Percentiles rank a stretch among this genome's conserved stretches.
Evolutionary conservation across 2,888 invertebrate species (phyloP).

Genomic region (Heliconius hortense): DNA sequence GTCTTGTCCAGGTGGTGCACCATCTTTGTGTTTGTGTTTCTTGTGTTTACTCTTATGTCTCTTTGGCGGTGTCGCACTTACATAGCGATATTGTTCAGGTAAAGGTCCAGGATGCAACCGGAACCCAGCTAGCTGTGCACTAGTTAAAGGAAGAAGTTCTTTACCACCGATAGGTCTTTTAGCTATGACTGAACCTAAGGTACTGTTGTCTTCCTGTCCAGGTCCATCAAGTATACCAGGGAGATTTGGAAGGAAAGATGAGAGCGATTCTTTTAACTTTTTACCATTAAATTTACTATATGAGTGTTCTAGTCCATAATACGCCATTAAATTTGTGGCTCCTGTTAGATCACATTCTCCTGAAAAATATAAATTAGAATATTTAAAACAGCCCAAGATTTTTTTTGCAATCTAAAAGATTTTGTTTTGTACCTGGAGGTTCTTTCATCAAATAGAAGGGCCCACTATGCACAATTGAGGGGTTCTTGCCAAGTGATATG

Average conservation of each 20-base stretch:
- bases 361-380: constrained; percentile 53
- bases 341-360: constrained; percentile 97
- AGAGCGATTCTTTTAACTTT: constrained; percentile 96
- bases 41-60: constrained; percentile 98
- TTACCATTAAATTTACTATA: constrained; percentile 99
- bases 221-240: constrained; percentile 98
- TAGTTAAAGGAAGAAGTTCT: constrained; percentile 92
- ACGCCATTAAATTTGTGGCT: constrained; percentile 97
- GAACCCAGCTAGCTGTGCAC: constrained; percentile 95
- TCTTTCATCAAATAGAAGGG: constrained; percentile 99
- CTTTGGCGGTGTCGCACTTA: constrained; percentile 94
- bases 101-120: constrained; percentile 97
- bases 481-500: constrained; percentile 97
- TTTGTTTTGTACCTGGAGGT: constrained; percentile 87
- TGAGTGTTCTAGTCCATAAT: constrained; percentile 97
- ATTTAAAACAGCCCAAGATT: neutral
- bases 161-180: constrained; percentile 95
- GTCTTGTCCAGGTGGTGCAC: constrained; percentile 89
- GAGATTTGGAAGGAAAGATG: constrained; percentile 96
- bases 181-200: constrained; percentile 95
- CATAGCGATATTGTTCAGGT: constrained; percentile 96
- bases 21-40: constrained; percentile 96
- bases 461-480: constrained; percentile 97
- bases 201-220: constrained; percentile 92
- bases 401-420: neutral